Evolutionary conservation across 2,113 vertebrate species (phyloP), one percentile per base, ranked within the genome.

Genomic region (Elgaria multicarinata): DNA sequence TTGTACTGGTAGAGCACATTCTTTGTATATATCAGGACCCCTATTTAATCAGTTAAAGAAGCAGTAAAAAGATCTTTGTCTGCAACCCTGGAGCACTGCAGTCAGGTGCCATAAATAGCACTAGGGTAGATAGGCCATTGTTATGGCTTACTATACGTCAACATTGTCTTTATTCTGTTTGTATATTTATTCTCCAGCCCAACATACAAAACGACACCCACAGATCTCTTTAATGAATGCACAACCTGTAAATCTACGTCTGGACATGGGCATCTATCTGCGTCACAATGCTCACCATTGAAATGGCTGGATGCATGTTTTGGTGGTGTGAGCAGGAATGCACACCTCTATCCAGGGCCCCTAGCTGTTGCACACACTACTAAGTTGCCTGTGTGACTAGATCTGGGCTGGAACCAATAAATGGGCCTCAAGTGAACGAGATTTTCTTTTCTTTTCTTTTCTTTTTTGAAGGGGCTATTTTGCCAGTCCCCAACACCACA

Each of bases 401-500:
- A 76, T 6, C 9, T 77, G 42, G 36, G 8, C 3, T 64, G 36
- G 75, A 42, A 50, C 33, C 33, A 22, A 26, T 66, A 67, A 67
- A 67, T 67, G 22, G 14, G 39, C 58, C 26, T 12, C 22, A 0
- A 3, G 0, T 79, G 0, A 74, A 20, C 14, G 5, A 1, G 50
- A 46, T 6, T 14, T 75, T n/a, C n/a, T n/a, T n/a, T n/a, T n/a
- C n/a, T n/a, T n/a, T n/a, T n/a, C n/a, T n/a, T n/a, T n/a, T n/a
- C n/a, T n/a, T 28, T 76, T 26, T 20, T 62, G 0, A 6, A 0
- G 0, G 0, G 0, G 0, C 0, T 20, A 0, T 39, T 2, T 39
- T 0, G 0, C 5, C 0, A 0, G 0, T 0, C 14, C 26, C 0
- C 0, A 7, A 42, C 20, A 0, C 20, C 2, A n/a, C n/a, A 0